Conservation (phyloP, 1,140 invertebrate genomes). For the Drosophila busckii region DNA sequence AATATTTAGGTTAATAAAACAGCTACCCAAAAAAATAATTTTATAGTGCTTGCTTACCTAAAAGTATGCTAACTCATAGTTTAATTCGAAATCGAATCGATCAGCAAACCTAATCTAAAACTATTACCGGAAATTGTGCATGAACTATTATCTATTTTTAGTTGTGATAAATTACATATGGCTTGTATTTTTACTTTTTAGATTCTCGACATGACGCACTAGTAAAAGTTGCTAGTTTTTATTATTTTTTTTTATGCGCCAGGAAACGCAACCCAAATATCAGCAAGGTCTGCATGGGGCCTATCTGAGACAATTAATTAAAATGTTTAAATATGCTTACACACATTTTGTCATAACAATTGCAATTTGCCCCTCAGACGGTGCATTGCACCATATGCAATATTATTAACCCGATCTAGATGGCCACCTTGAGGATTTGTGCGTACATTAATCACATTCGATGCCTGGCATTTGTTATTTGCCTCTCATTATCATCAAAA, state of each 20-base stretch:
- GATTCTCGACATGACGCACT: too few species aligned
- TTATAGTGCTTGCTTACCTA: too few species aligned
- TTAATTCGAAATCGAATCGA: too few species aligned
- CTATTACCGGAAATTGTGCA: too few species aligned
- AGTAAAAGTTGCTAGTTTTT: constrained; percentile 15
- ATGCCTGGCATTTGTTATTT: constrained; percentile 26
- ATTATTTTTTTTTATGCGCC: constrained; percentile 9
- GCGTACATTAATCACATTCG: constrained; percentile 62
- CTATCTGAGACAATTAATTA: constrained; percentile 54
- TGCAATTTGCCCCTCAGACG: constrained; percentile 20
- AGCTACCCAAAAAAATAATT: too few species aligned
- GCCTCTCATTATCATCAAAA: constrained; percentile 55
- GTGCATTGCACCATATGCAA: constrained; percentile 39
- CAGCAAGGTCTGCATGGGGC: constrained; percentile 11
- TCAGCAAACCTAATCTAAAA: too few species aligned
- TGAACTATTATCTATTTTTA: too few species aligned
- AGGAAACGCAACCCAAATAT: constrained; percentile 63
- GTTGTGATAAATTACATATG: too few species aligned
- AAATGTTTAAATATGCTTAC: background rate
- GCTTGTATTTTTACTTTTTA: too few species aligned
- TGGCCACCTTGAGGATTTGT: constrained; percentile 30
- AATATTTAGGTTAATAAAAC: constrained; percentile 27
- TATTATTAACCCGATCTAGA: constrained; percentile 14
- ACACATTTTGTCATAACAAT: constrained; percentile 39
- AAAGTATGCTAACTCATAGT: too few species aligned